phyloP scores from a whole-genome alignment of 2,113 vertebrate genomes.

The Vombatus ursinus region DNA sequence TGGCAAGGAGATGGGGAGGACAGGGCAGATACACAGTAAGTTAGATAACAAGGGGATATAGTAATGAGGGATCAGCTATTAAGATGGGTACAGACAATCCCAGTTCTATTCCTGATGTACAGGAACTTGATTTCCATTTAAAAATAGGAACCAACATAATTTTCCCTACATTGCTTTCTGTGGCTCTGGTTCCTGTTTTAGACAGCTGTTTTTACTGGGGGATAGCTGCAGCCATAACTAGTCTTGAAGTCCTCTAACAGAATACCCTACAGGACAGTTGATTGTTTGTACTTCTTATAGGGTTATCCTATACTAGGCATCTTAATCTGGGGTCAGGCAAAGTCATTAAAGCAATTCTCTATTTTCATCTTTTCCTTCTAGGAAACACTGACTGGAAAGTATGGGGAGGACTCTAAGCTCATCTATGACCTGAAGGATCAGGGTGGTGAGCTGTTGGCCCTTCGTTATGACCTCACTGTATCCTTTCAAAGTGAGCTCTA shows the following conservation, averaged over 20 bases:
- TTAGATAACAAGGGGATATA: background rate
- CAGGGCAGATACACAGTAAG: background rate
- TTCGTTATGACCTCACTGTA: slow-evolving; percentile 98
- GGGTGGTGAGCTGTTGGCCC: slow-evolving; percentile 95
- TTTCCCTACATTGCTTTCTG: background rate
- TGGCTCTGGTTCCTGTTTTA: background rate
- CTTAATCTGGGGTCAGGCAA: background rate
- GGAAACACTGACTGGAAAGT: slow-evolving; percentile 97
- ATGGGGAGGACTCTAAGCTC: slow-evolving; percentile 98
- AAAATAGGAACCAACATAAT: background rate
- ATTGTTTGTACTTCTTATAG: background rate
- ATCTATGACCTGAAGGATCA: slow-evolving; percentile 99
- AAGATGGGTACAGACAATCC: background rate
- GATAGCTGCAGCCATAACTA: background rate
- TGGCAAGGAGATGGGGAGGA: background rate
- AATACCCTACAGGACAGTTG: background rate
- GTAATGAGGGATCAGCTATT: background rate
- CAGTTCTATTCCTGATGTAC: slow-evolving; percentile 20
- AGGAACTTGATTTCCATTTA: background rate
- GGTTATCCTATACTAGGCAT: background rate
- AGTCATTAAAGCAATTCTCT: slow-evolving; percentile 17
- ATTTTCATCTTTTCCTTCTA: slow-evolving; percentile 75
- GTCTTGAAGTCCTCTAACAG: background rate
- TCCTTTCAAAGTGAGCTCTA: slow-evolving; percentile 83
- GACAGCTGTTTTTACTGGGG: background rate